Evolutionary conservation across 2,113 vertebrate genomes (phyloP).

Genomic region (Heterotilapia buettikoferi): DNA sequence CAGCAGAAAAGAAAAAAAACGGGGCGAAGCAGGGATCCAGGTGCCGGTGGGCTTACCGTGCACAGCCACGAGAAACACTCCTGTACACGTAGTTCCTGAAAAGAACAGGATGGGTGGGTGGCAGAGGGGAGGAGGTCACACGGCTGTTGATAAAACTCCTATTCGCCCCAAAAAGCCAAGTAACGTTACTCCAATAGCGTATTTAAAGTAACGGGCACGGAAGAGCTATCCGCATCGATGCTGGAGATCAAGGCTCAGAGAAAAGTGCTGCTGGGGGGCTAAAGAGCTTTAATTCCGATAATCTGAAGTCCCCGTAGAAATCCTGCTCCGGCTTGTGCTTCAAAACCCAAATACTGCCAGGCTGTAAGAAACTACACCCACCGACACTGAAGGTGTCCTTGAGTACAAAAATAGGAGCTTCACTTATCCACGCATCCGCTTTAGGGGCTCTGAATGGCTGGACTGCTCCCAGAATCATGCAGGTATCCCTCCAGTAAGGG

Average conservation of each 20-base stretch:
- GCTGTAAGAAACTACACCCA: not conserved
- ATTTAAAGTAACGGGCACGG: not conserved
- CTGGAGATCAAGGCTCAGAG: not conserved
- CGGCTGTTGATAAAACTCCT: not conserved
- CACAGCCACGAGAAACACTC: not conserved
- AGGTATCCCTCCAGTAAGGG: not conserved
- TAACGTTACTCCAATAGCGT: not conserved
- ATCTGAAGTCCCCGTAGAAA: not conserved
- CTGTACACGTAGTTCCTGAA: not conserved
- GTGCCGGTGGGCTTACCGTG: slow-evolving; percentile 1
- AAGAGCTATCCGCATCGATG: not conserved
- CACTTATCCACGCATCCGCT: not conserved
- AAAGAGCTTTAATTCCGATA: not conserved
- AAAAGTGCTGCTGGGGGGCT: not conserved
- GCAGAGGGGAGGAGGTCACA: not conserved
- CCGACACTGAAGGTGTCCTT: not conserved
- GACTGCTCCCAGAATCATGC: not conserved
- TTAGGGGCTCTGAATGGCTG: not conserved
- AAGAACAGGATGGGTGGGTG: not conserved
- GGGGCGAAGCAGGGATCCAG: not conserved
- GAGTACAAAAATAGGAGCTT: not conserved
- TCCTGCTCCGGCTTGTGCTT: not conserved
- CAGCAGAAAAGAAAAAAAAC: not conserved
- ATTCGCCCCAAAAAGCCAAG: not conserved
- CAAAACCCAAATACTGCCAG: not conserved